Conservation (phyloP, 1,140 invertebrate species). For the Drosophila saltans region DNA sequence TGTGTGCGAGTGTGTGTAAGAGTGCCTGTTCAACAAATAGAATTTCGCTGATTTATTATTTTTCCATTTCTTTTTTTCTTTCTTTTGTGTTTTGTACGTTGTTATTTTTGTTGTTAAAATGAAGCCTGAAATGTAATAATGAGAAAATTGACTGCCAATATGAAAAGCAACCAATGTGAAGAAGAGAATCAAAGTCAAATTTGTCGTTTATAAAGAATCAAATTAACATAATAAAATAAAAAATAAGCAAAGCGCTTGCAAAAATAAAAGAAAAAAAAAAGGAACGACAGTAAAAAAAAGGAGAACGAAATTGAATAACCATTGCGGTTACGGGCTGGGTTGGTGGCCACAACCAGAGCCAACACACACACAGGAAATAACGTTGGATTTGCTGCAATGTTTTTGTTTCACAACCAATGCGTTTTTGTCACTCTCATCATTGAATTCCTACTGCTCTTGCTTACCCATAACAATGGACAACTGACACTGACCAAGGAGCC, state of each 20-base stretch:
- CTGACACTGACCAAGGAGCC: slow-evolving; percentile 69
- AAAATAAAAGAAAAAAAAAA: slow-evolving; percentile 5
- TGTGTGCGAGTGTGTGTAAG: slow-evolving; percentile 19
- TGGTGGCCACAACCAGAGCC: not conserved
- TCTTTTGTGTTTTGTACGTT: not conserved
- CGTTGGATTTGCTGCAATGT: slow-evolving; percentile 69
- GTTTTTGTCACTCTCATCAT: slow-evolving; percentile 68
- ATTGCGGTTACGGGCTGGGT: slow-evolving; percentile 14
- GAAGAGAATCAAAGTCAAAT: slow-evolving; percentile 24
- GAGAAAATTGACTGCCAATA: slow-evolving; percentile 38
- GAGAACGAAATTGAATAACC: slow-evolving; percentile 16
- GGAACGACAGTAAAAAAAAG: not conserved
- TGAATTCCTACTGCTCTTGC: slow-evolving; percentile 73
- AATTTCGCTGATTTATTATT: slow-evolving; percentile 52
- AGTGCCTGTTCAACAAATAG: slow-evolving; percentile 46
- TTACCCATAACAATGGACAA: slow-evolving; percentile 70
- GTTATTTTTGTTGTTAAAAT: slow-evolving; percentile 10
- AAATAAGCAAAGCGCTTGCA: not conserved
- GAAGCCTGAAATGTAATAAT: slow-evolving; percentile 23
- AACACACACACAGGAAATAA: slow-evolving; percentile 39
- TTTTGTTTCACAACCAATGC: slow-evolving; percentile 76
- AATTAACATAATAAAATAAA: slow-evolving; percentile 9
- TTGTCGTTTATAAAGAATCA: slow-evolving; percentile 15
- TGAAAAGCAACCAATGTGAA: slow-evolving; percentile 34
- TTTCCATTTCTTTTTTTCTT: slow-evolving; percentile 30